Conservation (phyloP, 1,140 invertebrate species). For the Diabrotica virgifera region DNA sequence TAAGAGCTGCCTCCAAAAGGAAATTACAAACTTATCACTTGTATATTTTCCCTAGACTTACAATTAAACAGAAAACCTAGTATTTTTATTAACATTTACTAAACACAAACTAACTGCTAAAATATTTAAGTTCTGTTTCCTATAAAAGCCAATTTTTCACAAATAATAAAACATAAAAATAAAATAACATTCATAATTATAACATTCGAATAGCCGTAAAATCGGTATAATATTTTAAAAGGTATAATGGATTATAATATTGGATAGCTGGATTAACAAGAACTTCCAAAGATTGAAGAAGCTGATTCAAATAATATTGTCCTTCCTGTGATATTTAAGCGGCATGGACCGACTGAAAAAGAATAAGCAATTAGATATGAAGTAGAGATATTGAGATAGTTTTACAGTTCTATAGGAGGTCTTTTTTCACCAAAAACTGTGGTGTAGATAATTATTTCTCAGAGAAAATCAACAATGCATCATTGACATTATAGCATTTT, state of each 20-base stretch:
- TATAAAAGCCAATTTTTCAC: background rate
- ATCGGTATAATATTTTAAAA: background rate
- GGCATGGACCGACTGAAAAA: conserved; percentile 35
- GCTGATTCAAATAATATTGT: background rate
- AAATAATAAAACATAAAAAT: background rate
- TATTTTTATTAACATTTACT: background rate
- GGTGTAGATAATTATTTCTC: too few species aligned
- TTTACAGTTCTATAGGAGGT: too few species aligned
- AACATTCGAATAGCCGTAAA: background rate
- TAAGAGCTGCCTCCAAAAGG: background rate
- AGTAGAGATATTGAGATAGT: too few species aligned
- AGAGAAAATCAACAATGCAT: too few species aligned
- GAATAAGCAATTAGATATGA: background rate
- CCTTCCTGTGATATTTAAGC: conserved; percentile 21
- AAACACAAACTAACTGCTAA: background rate
- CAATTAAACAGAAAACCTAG: background rate
- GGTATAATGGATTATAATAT: background rate
- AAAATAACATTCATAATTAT: conserved; percentile 1
- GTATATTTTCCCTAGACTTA: background rate
- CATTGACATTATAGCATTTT: too few species aligned
- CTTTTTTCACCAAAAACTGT: too few species aligned
- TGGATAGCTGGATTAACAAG: background rate
- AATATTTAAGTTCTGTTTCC: background rate
- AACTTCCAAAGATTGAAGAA: background rate
- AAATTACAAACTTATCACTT: background rate